Percentiles rank a stretch among this genome's conserved stretches.
Evolutionary conservation across 2,888 invertebrate genomes (phyloP).

Genomic region (Xanthorhoe spadicearia): DNA sequence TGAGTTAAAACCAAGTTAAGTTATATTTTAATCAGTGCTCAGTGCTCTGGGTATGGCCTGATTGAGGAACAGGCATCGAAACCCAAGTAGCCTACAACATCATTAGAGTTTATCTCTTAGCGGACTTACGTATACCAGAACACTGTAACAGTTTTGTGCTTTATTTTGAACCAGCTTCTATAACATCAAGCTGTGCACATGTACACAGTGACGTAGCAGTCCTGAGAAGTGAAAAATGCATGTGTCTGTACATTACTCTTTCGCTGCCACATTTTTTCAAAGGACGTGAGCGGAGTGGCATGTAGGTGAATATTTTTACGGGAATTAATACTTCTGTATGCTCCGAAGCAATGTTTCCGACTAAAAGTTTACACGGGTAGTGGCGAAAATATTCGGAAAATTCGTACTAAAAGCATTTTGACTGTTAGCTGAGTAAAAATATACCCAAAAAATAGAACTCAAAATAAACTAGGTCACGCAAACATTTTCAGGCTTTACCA

Average conservation of each 20-base stretch:
- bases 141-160: neutral
- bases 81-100: no score
- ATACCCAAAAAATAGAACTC: neutral
- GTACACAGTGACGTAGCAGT: conserved; percentile 51
- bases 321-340: conserved; percentile 33
- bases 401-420: conserved; percentile 1
- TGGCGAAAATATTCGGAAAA: conserved; percentile 5
- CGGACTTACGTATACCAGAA: no score
- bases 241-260: conserved; percentile 59
- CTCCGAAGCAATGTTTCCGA: conserved; percentile 31
- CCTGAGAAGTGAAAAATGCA: conserved; percentile 58
- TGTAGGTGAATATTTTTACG: conserved; percentile 43
- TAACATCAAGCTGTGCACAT: conserved; percentile 33
- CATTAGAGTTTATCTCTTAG: no score
- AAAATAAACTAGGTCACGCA: neutral
- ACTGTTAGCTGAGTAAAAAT: neutral
- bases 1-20: no score
- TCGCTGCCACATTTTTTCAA: conserved; percentile 50
- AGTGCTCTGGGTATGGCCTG: no score
- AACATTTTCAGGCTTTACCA: no score
- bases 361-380: conserved; percentile 2
- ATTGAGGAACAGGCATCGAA: no score
- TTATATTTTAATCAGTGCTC: no score
- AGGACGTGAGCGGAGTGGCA: conserved; percentile 45
- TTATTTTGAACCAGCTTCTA: conserved; percentile 16